These are phyloP conservation scores for Limnephilus marmoratus DNA, from an alignment of 2,888 invertebrate genomes.

Conservation along the genomic window DNA sequence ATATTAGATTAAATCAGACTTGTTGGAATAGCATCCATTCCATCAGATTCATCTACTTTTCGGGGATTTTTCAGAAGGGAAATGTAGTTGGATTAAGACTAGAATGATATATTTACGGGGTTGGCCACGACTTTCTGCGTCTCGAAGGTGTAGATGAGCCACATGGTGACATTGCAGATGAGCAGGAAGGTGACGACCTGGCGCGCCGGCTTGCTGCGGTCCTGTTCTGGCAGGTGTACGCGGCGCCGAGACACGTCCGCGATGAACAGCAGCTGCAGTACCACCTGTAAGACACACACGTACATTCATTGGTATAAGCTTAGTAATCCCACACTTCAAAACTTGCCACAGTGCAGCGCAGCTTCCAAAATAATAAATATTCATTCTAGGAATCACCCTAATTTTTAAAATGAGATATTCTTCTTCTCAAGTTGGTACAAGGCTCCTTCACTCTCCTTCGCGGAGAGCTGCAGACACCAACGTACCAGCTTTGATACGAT, in stretches of 20 bases:
- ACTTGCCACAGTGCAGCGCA: too few relatives aligned
- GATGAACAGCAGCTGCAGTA: constrained; percentile 95
- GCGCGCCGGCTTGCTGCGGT: constrained; percentile 95
- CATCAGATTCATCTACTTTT: neutral
- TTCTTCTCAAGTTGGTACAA: too few relatives aligned
- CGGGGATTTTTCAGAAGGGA: neutral
- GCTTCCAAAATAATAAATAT: too few relatives aligned
- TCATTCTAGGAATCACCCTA: too few relatives aligned
- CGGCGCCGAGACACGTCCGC: constrained; percentile 95
- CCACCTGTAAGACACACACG: constrained; percentile 78
- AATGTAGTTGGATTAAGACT: too few relatives aligned
- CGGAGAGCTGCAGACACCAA: too few relatives aligned
- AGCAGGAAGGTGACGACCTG: constrained; percentile 96
- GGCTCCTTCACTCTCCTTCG: too few relatives aligned
- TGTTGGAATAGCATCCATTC: neutral
- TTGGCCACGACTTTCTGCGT: constrained; percentile 95
- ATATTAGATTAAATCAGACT: neutral
- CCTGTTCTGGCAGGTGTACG: constrained; percentile 93
- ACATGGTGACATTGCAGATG: constrained; percentile 97
- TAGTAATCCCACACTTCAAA: neutral
- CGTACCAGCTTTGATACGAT: too few relatives aligned
- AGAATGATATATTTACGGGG: constrained; percentile 79
- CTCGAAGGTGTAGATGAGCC: constrained; percentile 97
- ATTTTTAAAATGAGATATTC: too few relatives aligned
- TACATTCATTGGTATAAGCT: neutral